Base-by-base conservation (phyloP, 2,888 invertebrate genomes). In the Caenorhabditis macrosperma region DNA sequence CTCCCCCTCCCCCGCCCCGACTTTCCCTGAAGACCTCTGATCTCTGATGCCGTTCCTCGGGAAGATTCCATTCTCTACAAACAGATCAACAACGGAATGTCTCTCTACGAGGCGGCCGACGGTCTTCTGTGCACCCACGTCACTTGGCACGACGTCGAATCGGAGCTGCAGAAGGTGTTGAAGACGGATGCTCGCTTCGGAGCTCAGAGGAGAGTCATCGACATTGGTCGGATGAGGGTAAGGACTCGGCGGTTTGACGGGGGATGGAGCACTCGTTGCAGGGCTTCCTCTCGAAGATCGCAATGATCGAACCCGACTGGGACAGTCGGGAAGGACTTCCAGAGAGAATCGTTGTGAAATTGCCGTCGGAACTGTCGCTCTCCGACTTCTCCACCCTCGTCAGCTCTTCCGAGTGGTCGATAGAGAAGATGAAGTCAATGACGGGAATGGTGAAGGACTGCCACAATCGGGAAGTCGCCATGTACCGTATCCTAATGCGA, bases 211-310 rank as follows among this genome's bases (percentile, higher is more conserved):
- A 41, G 60, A 7, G 61, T 60, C 24, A 26, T 26, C 3, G 66
- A 75, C 54, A 67, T 75, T 33, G 66, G 75, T 15, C 60, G 67
- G 35, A 75, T 75, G 75, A 75, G 67, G 75, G 75, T 75, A n/a
- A 41, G 50, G 12, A n/a, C 9, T 3, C 1, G 46, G 44, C 15
- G 10, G 26, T 1, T 22, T 28, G 12, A 17, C 1, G 55, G 7
- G 33, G 35, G n/a, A 28, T 55, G 15, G 33, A 20, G 17, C 15
- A 33, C n/a, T 3, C n/a, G 9, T 54, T 76, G 33, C 54, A 76
- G 76, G 76, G 76, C 35, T 76, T 76, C 76, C 44, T 76, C 33
- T 76, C 76, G 6, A 76, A 67, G 48, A 68, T 76, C 17, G 66
- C 76, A 9, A 38, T 76, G 61, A 60, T 76, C 17, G 44, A 76